These are phyloP conservation scores for Sorex maritimensis DNA, from an alignment of 2,797 vertebrate species.

Conservation along the genomic window DNA sequence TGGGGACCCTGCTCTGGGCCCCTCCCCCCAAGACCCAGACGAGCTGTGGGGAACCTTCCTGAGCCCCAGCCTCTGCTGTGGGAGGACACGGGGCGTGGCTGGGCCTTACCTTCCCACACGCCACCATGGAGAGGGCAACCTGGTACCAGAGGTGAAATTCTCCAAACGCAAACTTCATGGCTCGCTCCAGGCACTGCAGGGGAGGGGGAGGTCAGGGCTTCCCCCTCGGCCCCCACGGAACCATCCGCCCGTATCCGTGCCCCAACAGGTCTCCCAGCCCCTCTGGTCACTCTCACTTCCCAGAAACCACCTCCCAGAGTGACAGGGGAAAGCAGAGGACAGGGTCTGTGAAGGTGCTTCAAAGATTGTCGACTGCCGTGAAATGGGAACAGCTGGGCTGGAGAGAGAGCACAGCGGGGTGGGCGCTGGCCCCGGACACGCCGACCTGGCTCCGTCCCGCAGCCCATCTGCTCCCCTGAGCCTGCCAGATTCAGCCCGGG, in stretches of 20 bases:
- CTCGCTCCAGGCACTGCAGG: constrained; percentile 96
- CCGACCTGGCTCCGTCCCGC: no score
- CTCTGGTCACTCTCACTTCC: background rate
- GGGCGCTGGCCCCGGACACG: no score
- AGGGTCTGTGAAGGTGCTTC: background rate
- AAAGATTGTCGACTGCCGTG: background rate
- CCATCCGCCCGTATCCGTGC: no score
- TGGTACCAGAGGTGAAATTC: constrained; percentile 99
- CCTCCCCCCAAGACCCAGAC: no score
- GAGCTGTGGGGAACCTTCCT: no score
- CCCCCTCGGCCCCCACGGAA: no score
- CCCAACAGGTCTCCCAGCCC: background rate
- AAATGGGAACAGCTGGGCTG: no score
- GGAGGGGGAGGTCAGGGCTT: constrained; percentile 18
- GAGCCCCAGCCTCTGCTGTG: no score
- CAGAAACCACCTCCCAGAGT: background rate
- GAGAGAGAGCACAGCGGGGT: no score
- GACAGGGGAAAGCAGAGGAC: background rate
- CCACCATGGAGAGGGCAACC: constrained; percentile 97
- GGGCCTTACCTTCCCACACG: constrained; percentile 97
- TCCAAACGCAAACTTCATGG: constrained; percentile 98
- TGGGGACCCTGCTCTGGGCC: no score
- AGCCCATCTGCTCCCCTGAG: no score
- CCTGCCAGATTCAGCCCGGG: no score
- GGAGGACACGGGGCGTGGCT: fast-evolving